Evolutionary conservation across 2,113 vertebrate species (phyloP).

Genomic region (Parus major): DNA sequence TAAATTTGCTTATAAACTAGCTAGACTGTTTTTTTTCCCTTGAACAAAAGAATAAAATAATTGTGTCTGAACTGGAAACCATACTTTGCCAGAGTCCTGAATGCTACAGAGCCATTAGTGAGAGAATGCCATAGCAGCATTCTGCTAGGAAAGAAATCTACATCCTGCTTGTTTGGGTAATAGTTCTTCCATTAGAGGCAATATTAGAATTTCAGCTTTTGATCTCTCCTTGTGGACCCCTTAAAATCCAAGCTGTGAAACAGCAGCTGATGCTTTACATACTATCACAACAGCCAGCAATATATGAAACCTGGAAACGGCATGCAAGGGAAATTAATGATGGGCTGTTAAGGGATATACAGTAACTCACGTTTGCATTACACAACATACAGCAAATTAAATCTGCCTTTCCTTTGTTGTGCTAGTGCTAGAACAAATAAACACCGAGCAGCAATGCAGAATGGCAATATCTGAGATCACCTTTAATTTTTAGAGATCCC

Average conservation of each 20-base stretch:
- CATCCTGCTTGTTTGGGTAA: slow-evolving; percentile 57
- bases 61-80: neutral
- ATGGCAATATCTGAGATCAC: neutral
- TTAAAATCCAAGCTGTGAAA: slow-evolving; percentile 72
- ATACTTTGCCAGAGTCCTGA: neutral
- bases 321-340: slow-evolving; percentile 46
- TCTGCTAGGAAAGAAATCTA: slow-evolving; percentile 54
- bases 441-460: neutral
- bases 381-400: slow-evolving; percentile 32
- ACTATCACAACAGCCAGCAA: slow-evolving; percentile 52
- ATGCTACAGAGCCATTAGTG: neutral
- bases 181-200: slow-evolving; percentile 58
- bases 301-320: slow-evolving; percentile 35
- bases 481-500: neutral
- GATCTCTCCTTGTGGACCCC: slow-evolving; percentile 63
- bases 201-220: slow-evolving; percentile 67
- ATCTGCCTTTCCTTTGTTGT: slow-evolving; percentile 23
- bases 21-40: neutral
- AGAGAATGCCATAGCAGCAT: neutral
- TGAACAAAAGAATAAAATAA: neutral
- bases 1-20: neutral
- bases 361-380: slow-evolving; percentile 45
- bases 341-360: slow-evolving; percentile 51
- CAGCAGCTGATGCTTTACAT: slow-evolving; percentile 70
- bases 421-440: slow-evolving; percentile 11